These are phyloP conservation scores for Hycleus phaleratus DNA, from an alignment of 1,140 invertebrate genomes.

Conservation along the genomic window DNA sequence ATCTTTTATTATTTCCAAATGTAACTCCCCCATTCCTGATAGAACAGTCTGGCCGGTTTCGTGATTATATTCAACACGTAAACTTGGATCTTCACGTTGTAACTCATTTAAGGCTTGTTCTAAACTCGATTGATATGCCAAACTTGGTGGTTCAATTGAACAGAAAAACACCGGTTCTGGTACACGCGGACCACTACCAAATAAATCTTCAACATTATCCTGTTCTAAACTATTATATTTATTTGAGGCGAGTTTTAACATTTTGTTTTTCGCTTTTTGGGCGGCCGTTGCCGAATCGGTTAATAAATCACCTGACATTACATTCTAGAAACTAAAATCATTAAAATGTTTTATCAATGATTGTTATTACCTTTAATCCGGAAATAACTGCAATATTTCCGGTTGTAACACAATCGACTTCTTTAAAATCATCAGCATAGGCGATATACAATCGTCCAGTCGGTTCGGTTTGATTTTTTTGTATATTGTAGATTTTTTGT, in stretches of 20 bases:
- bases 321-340: slow-evolving; percentile 35
- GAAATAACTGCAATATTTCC: slow-evolving; percentile 90
- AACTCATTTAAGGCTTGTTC: slow-evolving; percentile 81
- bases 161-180: slow-evolving; percentile 97
- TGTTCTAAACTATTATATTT: slow-evolving; percentile 15
- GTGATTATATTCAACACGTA: slow-evolving; percentile 65
- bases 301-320: slow-evolving; percentile 81
- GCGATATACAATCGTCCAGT: slow-evolving; percentile 68
- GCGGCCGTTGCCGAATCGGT: slow-evolving; percentile 52
- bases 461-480: slow-evolving; percentile 56
- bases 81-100: slow-evolving; percentile 88
- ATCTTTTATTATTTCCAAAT: slow-evolving; percentile 90
- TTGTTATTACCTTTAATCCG: slow-evolving; percentile 62
- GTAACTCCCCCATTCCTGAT: slow-evolving; percentile 91
- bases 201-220: slow-evolving; percentile 33
- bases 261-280: slow-evolving; percentile 47
- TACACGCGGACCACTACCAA: slow-evolving; percentile 54
- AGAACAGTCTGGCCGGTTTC: slow-evolving; percentile 84
- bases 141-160: slow-evolving; percentile 86
- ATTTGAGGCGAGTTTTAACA: slow-evolving; percentile 39
- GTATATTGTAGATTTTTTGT: slow-evolving; percentile 72
- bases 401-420: slow-evolving; percentile 53
- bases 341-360: slow-evolving; percentile 6
- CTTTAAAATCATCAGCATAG: slow-evolving; percentile 75
- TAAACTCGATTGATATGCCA: slow-evolving; percentile 63